Base-by-base conservation (phyloP, 1,140 invertebrate genomes). In the Triops cancriformis region DNA sequence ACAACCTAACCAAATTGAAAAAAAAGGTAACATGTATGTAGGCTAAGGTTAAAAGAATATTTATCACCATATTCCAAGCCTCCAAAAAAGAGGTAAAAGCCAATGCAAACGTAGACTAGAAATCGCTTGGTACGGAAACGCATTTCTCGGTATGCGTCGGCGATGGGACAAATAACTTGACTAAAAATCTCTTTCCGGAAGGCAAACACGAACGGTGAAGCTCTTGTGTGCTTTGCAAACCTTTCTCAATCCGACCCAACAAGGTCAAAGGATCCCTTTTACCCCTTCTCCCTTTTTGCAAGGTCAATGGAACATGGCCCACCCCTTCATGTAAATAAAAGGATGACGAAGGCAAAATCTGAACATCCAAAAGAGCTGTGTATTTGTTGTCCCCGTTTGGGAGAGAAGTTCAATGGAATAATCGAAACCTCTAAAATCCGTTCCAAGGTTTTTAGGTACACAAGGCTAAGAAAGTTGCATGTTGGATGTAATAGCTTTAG, bases 61-160 rank as follows among this genome's bases (percentile, higher is more conserved):
- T 37, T 45, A 23, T 14, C 37, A 77, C 76, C 76, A 27, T 77
- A 64, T 77, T 77, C 76, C 42, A 73, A 73, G 43, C 76, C 76
- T 26, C 43, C 73, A 7, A 77, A 26, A 73, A 77, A 77, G 14
- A 77, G 73, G 14, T 77, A 77, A 42, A 37, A 72, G 11, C 51
- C 76, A 14, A 77, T 45, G n/a, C 37, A 43, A 42, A 41, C 31
- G 41, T 64, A 77, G 26, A 64, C 64, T 37, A 77, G 26, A 23
- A 73, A 23, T 18, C 76, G 64, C 23, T 77, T 77, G 14, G 76
- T 77, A 43, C 72, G 51, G 64, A 77, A 77, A 43, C 37, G 64
- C 76, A 77, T 77, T 18, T 26, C 27, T 64, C 18, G n/a, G 18
- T 23, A 1, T 64, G 14, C n/a, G 51, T 64, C 14, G 14, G 51